Evolutionary conservation across 2,888 invertebrate species (phyloP).

Genomic region (Epinotia ramella): DNA sequence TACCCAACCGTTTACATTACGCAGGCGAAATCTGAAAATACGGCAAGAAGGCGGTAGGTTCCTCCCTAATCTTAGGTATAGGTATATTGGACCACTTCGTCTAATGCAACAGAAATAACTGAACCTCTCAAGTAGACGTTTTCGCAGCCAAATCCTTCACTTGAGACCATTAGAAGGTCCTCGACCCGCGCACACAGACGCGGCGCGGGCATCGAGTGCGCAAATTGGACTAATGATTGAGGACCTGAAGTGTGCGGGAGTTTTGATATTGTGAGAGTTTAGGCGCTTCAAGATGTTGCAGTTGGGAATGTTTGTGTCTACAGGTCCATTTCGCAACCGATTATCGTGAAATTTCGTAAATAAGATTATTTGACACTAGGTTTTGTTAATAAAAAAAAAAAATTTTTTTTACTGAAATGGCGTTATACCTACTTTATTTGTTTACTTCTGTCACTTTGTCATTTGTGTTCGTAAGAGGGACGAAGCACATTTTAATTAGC

Average conservation of each 20-base stretch:
- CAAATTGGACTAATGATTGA: constrained; percentile 38
- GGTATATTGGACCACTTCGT: not conserved
- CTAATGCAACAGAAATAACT: constrained; percentile 30
- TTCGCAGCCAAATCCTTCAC: constrained; percentile 27
- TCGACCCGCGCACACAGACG: constrained; percentile 4
- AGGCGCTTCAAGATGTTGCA: constrained; percentile 20
- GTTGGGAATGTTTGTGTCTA: not conserved
- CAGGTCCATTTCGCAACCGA: too few relatives aligned
- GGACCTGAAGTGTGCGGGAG: constrained; percentile 14
- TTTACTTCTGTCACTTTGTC: too few relatives aligned
- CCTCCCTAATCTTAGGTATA: not conserved
- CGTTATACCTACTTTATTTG: too few relatives aligned
- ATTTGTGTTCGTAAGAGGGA: too few relatives aligned
- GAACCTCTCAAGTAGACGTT: constrained; percentile 16
- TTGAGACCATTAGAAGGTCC: constrained; percentile 29
- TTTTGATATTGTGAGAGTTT: constrained; percentile 12
- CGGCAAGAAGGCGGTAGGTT: too few relatives aligned
- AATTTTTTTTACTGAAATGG: too few relatives aligned
- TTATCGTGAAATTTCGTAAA: too few relatives aligned
- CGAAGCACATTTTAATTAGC: too few relatives aligned
- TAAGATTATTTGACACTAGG: too few relatives aligned
- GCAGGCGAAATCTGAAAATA: too few relatives aligned
- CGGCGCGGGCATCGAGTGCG: constrained; percentile 29
- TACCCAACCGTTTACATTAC: too few relatives aligned
- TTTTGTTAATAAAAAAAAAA: too few relatives aligned